These are phyloP conservation scores for Elymnias hypermnestra DNA, from an alignment of 1,140 invertebrate genomes.

Conservation along the genomic window DNA sequence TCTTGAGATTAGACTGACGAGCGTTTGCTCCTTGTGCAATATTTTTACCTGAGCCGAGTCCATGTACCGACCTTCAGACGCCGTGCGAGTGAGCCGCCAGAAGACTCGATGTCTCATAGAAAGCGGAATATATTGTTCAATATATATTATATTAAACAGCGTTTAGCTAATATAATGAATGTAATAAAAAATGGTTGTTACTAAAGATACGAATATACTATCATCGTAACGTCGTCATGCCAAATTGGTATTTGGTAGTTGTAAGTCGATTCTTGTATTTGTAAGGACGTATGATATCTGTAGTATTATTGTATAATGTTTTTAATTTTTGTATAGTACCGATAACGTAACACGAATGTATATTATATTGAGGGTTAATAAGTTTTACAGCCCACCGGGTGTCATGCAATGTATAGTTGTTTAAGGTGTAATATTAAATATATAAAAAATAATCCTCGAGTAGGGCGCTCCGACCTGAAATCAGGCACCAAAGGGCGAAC, in stretches of 20 bases:
- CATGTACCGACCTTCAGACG: background rate
- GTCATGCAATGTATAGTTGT: constrained; percentile 63
- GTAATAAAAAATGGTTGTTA: constrained; percentile 60
- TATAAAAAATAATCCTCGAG: constrained; percentile 37
- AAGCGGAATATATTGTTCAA: constrained; percentile 29
- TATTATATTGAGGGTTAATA: constrained; percentile 59
- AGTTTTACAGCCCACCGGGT: constrained; percentile 49
- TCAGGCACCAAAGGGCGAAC: background rate
- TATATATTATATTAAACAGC: constrained; percentile 60
- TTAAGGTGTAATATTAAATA: constrained; percentile 58
- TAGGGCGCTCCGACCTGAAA: background rate
- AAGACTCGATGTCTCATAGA: constrained; percentile 33
- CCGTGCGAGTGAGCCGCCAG: constrained; percentile 7
- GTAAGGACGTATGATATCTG: constrained; percentile 66
- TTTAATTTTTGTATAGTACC: constrained; percentile 75
- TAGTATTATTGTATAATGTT: constrained; percentile 70
- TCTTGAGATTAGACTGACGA: constrained; percentile 21
- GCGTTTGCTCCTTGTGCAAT: constrained; percentile 16
- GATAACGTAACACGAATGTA: constrained; percentile 52
- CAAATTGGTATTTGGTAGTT: constrained; percentile 57
- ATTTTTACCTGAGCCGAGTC: constrained; percentile 10
- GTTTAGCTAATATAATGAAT: constrained; percentile 59
- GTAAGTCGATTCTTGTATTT: constrained; percentile 71
- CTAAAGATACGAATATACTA: constrained; percentile 63
- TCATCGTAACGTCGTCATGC: constrained; percentile 35